Base-by-base conservation (phyloP, 64 coral and sea anemone species). In the Stylophora pistillata region DNA sequence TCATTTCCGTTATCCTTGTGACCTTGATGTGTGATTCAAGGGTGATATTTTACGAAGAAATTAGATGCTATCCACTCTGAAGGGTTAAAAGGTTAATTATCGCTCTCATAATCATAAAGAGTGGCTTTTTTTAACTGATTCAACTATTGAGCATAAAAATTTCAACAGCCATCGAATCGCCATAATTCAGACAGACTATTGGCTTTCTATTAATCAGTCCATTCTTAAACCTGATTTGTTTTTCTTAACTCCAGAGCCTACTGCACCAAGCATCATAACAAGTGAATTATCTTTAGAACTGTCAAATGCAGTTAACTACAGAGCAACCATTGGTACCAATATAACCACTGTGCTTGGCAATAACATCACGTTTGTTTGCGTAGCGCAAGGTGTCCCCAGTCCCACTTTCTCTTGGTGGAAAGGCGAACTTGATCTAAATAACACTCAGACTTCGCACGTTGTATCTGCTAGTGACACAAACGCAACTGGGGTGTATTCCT, bases 391-490 rank as follows among this genome's bases (percentile, higher is more conserved):
- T 9, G 82, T 82, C 10, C 94, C 94, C 1, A 82, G 30, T 20
- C 94, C 94, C 5, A 25, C 23, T 5, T 78, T 96, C 25, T 81
- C 78, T 23, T 96, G 94, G 94, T 21, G 30, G 53, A 93, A 85
- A 65, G 88, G 87, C 21, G 91, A 74, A 23, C 54, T 74, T 26
- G 70, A 47, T 29, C 21, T 89, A 9, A 66, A 32, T 21, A 26
- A 28, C 15, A 65, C 72, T 23, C 66, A 77, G 33, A 73, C 55
- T 14, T 31, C n/a, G 12, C 84, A 28, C 20, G 61, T 29, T 18
- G 73, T 91, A 57, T 41, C 53, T 61, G 74, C 69, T 16, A 25
- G 59, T 26, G 69, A 62, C 10, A 91, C 59, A 74, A 41, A 56
- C 34, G 87, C 85, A 34, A 89, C 80, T 17, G 91, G 94, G 14